Percentiles rank a stretch among this genome's conserved stretches.
These are phyloP conservation scores for Horisme vitalbata DNA, from an alignment of 2,888 invertebrate genomes.

Conservation along the genomic window DNA sequence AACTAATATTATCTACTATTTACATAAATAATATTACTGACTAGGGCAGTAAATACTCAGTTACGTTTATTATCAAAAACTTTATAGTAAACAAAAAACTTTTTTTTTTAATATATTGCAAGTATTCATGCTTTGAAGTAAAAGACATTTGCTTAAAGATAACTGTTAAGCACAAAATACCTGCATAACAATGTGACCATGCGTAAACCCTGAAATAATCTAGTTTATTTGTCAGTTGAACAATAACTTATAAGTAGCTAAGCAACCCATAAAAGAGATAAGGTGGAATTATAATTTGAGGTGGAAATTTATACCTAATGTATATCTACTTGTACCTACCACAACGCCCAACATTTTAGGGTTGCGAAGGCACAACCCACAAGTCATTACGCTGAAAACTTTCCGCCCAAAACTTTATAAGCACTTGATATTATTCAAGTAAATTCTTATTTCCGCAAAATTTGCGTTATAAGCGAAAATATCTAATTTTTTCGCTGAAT, in stretches of 20 bases:
- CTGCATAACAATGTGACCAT: no score
- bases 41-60: no score
- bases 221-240: slow-evolving; percentile 5
- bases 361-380: background rate
- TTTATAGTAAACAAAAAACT: no score
- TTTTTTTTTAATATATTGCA: no score
- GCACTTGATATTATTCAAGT: background rate
- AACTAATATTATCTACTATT: no score
- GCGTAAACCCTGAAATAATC: background rate
- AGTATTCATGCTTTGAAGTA: no score
- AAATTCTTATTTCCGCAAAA: background rate
- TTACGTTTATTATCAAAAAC: no score
- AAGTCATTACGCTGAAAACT: slow-evolving; percentile 5
- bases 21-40: no score
- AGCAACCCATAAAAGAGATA: slow-evolving; percentile 9
- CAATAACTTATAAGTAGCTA: no score
- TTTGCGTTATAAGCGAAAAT: background rate
- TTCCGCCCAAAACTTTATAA: slow-evolving; percentile 1
- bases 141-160: no score
- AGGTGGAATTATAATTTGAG: slow-evolving; percentile 6
- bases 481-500: slow-evolving; percentile 4
- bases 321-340: no score
- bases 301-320: slow-evolving; percentile 7
- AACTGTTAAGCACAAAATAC: no score
- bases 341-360: slow-evolving; percentile 1